These are phyloP conservation scores for Urocitellus parryii DNA, from an alignment of 2,113 vertebrate genomes.

Conservation along the genomic window DNA sequence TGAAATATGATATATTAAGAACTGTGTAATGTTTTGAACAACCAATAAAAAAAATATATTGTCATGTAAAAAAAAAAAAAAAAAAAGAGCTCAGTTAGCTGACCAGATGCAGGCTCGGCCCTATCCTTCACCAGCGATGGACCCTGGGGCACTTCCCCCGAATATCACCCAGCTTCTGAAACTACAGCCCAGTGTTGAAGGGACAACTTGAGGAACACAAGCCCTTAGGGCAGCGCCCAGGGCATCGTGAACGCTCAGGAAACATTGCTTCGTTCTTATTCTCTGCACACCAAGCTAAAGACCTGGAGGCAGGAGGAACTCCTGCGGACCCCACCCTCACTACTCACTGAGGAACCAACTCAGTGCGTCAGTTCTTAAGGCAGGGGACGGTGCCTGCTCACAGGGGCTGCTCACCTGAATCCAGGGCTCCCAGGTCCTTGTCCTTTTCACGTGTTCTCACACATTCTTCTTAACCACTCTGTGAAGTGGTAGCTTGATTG, in stretches of 20 bases:
- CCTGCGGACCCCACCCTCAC: neutral
- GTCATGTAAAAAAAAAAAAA: too few species aligned
- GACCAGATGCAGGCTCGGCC: neutral
- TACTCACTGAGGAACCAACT: neutral
- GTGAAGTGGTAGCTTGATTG: neutral
- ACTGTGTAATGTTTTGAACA: too few species aligned
- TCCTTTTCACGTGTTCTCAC: neutral
- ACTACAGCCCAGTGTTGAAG: neutral
- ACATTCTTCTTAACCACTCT: neutral
- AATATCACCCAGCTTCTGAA: neutral
- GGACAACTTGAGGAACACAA: neutral
- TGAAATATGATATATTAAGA: too few species aligned
- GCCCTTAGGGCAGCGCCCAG: neutral
- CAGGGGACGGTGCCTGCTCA: neutral
- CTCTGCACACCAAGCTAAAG: neutral
- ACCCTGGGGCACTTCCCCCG: neutral
- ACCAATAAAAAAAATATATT: too few species aligned
- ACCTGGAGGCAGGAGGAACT: neutral
- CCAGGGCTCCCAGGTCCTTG: neutral
- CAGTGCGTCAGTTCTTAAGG: neutral
- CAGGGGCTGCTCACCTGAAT: neutral
- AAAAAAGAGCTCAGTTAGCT: neutral
- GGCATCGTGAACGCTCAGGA: too few species aligned
- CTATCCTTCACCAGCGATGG: fast-evolving
- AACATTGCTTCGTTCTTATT: neutral